phyloP scores from a whole-genome alignment of 2,888 invertebrate genomes.

The Lydus trimaculatus region DNA sequence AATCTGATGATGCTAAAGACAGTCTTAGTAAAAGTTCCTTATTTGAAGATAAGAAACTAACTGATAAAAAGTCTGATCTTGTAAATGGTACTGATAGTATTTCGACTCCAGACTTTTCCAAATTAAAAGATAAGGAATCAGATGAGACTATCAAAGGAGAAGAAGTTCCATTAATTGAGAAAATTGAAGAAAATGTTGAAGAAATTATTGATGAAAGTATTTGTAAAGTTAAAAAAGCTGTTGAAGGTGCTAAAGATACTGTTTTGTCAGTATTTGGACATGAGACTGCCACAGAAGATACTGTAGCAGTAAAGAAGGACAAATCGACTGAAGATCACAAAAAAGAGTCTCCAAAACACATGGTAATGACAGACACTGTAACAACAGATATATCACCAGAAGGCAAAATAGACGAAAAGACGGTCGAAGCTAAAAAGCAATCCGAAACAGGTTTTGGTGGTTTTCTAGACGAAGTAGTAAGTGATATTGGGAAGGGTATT shows the following conservation, averaged over 20 bases:
- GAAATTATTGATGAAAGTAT: slow-evolving; percentile 20
- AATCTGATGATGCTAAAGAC: background rate
- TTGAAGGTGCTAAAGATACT: slow-evolving; percentile 18
- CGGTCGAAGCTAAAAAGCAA: background rate
- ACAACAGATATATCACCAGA: background rate
- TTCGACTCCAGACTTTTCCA: slow-evolving; percentile 12
- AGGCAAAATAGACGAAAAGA: background rate
- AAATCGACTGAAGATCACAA: background rate
- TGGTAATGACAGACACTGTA: slow-evolving; percentile 7
- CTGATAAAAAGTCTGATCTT: slow-evolving; percentile 20
- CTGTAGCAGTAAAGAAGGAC: background rate
- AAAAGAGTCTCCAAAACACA: background rate
- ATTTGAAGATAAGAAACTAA: slow-evolving; percentile 10
- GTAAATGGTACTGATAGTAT: slow-evolving; percentile 23
- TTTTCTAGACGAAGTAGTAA: background rate
- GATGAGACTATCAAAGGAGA: background rate
- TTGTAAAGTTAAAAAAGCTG: background rate
- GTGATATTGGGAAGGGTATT: background rate
- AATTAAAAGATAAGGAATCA: too few relatives aligned
- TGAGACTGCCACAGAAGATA: background rate
- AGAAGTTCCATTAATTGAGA: background rate
- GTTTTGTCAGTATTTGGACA: slow-evolving; percentile 18
- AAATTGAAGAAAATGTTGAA: slow-evolving; percentile 20
- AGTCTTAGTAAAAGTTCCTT: background rate
- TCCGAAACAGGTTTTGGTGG: background rate